Evolutionary conservation across 2,113 vertebrate genomes (phyloP).

Genomic region (Vulpes ferrilata): DNA sequence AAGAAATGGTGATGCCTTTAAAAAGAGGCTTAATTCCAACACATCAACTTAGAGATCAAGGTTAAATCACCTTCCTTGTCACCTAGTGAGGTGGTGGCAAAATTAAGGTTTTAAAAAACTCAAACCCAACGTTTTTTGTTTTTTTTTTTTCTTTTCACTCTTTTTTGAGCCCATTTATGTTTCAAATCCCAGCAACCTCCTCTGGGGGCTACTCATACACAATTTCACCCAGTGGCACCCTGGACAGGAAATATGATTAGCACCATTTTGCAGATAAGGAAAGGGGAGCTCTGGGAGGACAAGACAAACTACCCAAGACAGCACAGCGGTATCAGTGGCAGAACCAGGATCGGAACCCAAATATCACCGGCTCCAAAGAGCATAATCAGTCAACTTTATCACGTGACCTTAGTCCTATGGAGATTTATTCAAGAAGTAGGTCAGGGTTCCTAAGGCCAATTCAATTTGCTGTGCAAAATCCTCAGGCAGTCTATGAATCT

Average conservation of each 20-base stretch:
- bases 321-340: background rate
- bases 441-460: background rate
- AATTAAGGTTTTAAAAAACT: slow-evolving; percentile 16
- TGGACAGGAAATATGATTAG: background rate
- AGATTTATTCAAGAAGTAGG: background rate
- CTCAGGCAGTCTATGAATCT: background rate
- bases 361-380: background rate
- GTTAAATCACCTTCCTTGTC: background rate
- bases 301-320: background rate
- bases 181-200: background rate
- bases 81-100: background rate
- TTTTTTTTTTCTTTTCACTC: background rate
- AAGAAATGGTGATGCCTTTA: background rate
- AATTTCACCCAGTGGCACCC: background rate
- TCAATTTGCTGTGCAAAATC: background rate
- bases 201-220: background rate
- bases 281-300: background rate
- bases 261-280: background rate
- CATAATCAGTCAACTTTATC: background rate
- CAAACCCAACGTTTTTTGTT: background rate
- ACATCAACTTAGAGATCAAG: background rate
- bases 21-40: background rate
- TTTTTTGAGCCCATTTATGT: background rate
- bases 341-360: background rate
- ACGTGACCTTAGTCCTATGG: background rate